Conservation (phyloP, 2,113 vertebrate species). For the Cacatua alba region DNA sequence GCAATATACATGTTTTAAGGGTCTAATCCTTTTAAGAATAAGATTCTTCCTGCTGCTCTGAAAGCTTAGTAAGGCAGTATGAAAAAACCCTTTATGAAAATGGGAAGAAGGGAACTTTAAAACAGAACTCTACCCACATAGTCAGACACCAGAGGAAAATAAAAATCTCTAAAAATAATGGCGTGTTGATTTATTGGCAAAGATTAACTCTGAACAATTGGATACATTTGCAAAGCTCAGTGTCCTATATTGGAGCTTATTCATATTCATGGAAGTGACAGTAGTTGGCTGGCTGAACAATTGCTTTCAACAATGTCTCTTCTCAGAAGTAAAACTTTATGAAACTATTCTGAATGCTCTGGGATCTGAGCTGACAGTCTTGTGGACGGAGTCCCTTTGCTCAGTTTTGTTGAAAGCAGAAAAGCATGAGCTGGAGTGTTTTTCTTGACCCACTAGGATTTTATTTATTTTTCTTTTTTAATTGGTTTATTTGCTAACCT, state of each 20-base stretch:
- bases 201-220: conserved; percentile 5
- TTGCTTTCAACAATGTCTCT: conserved; percentile 15
- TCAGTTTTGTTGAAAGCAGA: background rate
- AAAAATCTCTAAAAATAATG: conserved; percentile 7
- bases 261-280: conserved; percentile 55
- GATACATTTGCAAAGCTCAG: conserved; percentile 16
- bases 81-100: background rate
- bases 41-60: background rate
- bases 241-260: conserved; percentile 55
- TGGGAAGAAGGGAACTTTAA: background rate
- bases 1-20: background rate
- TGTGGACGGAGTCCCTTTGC: background rate
- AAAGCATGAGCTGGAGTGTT: background rate
- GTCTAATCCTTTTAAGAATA: background rate
- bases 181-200: background rate
- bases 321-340: conserved; percentile 45
- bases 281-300: conserved; percentile 50
- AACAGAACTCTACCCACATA: background rate
- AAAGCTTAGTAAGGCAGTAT: background rate
- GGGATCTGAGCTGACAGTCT: background rate
- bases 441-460: background rate
- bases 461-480: background rate
- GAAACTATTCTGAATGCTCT: background rate
- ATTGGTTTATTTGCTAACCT: background rate
- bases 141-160: background rate